Evolutionary conservation across 2,888 invertebrate genomes (phyloP).

Genomic region (Synergus itoensis): DNA sequence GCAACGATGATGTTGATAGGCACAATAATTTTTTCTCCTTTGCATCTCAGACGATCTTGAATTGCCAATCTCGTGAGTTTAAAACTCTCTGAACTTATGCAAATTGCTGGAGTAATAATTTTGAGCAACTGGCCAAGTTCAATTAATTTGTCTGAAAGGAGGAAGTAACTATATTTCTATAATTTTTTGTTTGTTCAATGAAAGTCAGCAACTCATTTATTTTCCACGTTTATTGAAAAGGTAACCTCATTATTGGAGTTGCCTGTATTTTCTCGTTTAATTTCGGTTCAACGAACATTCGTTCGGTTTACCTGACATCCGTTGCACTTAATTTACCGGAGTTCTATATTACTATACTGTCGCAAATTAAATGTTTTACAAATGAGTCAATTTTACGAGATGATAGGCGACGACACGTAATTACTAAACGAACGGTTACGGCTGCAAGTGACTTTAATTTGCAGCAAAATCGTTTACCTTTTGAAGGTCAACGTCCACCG

Average conservation of each 20-base stretch:
- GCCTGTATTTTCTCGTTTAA: background rate
- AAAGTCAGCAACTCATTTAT: background rate
- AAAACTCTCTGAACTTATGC: background rate
- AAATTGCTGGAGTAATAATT: background rate
- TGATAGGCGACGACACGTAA: conserved; percentile 47
- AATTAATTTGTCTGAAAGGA: background rate
- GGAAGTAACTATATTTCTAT: background rate
- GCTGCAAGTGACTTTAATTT: background rate
- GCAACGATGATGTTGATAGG: background rate
- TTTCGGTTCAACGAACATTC: background rate
- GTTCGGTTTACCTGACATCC: background rate
- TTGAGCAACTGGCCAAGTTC: background rate
- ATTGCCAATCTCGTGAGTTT: conserved; percentile 7
- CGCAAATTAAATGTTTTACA: conserved; percentile 58
- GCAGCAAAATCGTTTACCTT: background rate
- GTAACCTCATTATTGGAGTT: background rate
- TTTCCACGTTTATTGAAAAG: background rate
- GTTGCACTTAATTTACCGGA: conserved; percentile 55
- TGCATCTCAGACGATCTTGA: conserved; percentile 7
- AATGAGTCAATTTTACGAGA: conserved; percentile 54
- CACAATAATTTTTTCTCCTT: conserved; percentile 27
- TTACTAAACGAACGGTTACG: conserved; percentile 51
- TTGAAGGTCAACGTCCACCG: background rate
- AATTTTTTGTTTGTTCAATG: background rate
- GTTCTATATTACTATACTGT: conserved; percentile 31